Evolutionary conservation across 2,797 vertebrate genomes (phyloP).

Genomic region (Masticophis lateralis): DNA sequence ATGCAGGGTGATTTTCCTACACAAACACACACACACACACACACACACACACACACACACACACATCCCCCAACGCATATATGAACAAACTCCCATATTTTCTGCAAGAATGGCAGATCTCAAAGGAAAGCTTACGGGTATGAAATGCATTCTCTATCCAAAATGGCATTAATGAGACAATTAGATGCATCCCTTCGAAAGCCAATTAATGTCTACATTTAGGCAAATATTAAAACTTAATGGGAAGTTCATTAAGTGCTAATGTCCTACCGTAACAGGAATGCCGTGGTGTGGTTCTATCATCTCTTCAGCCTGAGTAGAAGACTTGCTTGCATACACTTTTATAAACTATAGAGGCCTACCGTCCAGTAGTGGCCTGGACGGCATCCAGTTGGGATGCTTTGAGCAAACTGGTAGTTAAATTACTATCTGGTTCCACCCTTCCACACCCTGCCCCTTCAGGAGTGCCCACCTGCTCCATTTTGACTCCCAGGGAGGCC

Average conservation of each 20-base stretch:
- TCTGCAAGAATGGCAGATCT: not conserved
- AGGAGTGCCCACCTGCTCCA: too few species aligned
- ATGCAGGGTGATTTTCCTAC: not conserved
- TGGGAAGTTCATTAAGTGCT: not conserved
- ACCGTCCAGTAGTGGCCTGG: too few species aligned
- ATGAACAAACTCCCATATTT: not conserved
- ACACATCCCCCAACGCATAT: not conserved
- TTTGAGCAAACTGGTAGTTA: too few species aligned
- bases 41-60: not conserved
- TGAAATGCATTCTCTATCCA: not conserved
- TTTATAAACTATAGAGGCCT: too few species aligned
- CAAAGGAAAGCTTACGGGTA: not conserved
- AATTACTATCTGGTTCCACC: too few species aligned
- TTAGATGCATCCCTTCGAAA: not conserved
- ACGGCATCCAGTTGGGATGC: too few species aligned
- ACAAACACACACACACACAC: not conserved
- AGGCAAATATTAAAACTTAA: not conserved
- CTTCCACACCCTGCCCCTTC: too few species aligned
- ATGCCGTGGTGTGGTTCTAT: not conserved
- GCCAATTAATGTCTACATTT: not conserved
- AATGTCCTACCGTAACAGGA: not conserved
- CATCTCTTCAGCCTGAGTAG: not conserved
- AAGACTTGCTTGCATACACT: not conserved
- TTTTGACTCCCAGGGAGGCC: too few species aligned
- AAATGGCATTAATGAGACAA: not conserved